Base-by-base conservation (phyloP, 2,888 invertebrate species). In the Rhamnusium bicolor region DNA sequence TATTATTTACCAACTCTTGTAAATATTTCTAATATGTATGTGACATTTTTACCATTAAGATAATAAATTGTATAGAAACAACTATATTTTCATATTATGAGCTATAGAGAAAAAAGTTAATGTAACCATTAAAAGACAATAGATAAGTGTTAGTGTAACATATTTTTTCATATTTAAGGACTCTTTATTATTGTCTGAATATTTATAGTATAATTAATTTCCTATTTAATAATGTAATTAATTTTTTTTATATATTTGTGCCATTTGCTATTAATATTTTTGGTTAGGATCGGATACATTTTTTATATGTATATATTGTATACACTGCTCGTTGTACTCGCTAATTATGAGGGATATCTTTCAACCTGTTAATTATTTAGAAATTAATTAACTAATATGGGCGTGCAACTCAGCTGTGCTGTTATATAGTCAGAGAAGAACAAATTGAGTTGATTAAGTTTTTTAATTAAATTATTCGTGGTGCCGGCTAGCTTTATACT, bases 91-190 rank as follows among this genome's bases (percentile, higher is more conserved):
- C 81, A 74, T 81, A 81, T 73, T 71, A 73, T 68, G 63, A 63
- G 69, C 71, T 63, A 24, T 49, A 69, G 58, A 71, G 40, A 71
- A 58, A 62, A 61, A 69, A 40, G 51, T 73, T 69, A 61, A 66
- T 66, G 60, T 66, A 72, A 72, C 62, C 63, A 77, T 78, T 74
- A 78, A 82, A 83, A 84, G 83, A 84, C 83, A 84, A 83, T 84
- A 84, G 82, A 75, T 83, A 83, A 79, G 81, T 79, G 72, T 74
- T 79, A 80, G 75, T 77, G 78, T 80, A 78, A 75, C 71, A 78
- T 78, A 74, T 74, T 78, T 76, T 76, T 79, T 75, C 61, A 67
- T 63, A 49, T 71, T 72, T 61, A 71, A 63, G 79, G 75, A 77
- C 74, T 78, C 79, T 78, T 73, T 74, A 67, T 80, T 75, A 80